phyloP scores from a whole-genome alignment of 2,888 invertebrate species.

The Fragum sueziense region DNA sequence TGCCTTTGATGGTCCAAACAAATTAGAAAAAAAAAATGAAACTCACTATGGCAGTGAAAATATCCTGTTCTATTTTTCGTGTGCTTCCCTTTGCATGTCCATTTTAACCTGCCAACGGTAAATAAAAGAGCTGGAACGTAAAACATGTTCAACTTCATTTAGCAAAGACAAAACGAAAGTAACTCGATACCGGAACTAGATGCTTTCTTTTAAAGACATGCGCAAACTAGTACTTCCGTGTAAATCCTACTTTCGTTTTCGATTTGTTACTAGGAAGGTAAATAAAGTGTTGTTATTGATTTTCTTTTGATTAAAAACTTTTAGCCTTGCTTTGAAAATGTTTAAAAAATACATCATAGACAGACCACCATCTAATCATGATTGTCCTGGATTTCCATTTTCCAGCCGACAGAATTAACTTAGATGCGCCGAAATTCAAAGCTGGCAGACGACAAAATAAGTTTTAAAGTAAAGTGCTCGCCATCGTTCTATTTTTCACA shows the following conservation, averaged over 20 bases:
- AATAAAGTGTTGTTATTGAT: neutral
- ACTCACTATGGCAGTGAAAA: neutral
- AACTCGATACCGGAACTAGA: constrained; percentile 18
- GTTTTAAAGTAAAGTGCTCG: no score
- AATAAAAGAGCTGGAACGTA: constrained; percentile 18
- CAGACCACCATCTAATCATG: no score
- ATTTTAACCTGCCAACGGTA: constrained; percentile 17
- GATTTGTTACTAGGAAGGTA: constrained; percentile 20
- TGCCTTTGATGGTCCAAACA: no score
- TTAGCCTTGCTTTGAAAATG: no score
- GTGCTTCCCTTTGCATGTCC: neutral
- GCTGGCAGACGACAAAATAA: no score
- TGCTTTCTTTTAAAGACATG: neutral
- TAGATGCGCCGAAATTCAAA: no score
- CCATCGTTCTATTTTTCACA: no score
- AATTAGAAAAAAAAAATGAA: no score
- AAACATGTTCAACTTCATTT: constrained; percentile 27
- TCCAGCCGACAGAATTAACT: no score
- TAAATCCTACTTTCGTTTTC: constrained; percentile 23
- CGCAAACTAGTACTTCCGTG: neutral
- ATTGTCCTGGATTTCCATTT: no score
- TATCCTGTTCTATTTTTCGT: neutral
- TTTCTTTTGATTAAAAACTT: neutral
- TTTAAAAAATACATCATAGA: no score
- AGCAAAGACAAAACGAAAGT: constrained; percentile 35